phyloP scores from a whole-genome alignment of 2,113 vertebrate species.

The Agapornis roseicollis region DNA sequence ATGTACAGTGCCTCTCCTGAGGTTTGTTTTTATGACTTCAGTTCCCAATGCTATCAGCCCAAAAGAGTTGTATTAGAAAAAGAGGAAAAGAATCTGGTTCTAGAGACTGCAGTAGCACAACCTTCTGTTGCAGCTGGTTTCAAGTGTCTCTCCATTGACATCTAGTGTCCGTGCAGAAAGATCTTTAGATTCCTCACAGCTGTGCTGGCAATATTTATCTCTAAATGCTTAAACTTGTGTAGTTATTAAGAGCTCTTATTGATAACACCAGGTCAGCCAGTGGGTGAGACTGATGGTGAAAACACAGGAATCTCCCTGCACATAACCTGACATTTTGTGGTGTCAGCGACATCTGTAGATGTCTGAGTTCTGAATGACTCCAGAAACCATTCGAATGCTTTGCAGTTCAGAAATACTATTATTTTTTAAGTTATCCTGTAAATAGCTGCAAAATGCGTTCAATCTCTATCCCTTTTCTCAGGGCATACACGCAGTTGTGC shows the following conservation, averaged over 20 bases:
- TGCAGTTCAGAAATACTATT: neutral
- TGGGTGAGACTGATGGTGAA: neutral
- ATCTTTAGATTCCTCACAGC: neutral
- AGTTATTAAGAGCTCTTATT: neutral
- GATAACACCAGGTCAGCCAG: neutral
- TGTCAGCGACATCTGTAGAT: neutral
- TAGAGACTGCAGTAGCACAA: neutral
- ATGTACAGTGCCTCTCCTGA: neutral
- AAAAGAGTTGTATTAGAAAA: neutral
- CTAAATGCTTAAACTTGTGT: neutral
- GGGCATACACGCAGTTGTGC: neutral
- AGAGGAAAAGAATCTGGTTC: neutral
- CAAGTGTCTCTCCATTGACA: conserved; percentile 63
- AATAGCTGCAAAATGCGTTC: neutral
- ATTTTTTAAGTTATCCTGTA: neutral
- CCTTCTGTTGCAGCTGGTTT: conserved; percentile 18
- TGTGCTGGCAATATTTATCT: neutral
- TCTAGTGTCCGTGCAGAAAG: conserved; percentile 35
- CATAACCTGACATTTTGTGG: neutral
- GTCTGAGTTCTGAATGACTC: neutral
- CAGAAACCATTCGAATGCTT: neutral
- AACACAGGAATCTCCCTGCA: neutral
- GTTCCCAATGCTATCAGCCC: neutral
- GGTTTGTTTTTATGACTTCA: neutral
- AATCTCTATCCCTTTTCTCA: neutral